Base-by-base conservation (phyloP, 92 coral and sea anemone species). In the Isaurus tuberculatus region DNA sequence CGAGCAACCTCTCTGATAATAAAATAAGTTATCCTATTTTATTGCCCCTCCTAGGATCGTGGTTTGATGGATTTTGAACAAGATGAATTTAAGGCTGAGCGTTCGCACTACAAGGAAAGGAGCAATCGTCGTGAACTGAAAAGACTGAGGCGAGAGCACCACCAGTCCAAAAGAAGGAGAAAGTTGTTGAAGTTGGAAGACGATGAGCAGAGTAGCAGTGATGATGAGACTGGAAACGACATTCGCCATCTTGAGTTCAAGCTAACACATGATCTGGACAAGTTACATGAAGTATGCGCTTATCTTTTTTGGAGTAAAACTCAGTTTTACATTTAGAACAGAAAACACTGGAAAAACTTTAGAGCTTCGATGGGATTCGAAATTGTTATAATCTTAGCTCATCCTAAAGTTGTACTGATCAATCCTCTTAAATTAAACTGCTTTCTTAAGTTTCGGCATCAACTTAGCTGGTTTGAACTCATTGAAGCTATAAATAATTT, bases 181-280 rank as follows among this genome's bases (percentile, higher is more conserved):
- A 96, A 96, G 71, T 78, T 96, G 83, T 80, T 96, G 77, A 96
- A 96, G 79, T 88, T 96, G 31, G 98, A 88, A 49, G 95, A 96
- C 17, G 94, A 94, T 30, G 97, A 82, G 84, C 42, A 70, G 53
- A 88, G 83, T 67, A 89, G 90, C 68, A 88, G 91, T 79, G 91
- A 95, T 51, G 84, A 88, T 34, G 98, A 88, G 81, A 49, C 91
- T 79, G 90, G 90, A 65, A 81, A 78, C 53, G 99, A 96, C 92
- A 90, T 96, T 69, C 96, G 97, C 73, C 98, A 96, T 72, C 72
- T 96, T 17, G 99, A 96, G 70, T 96, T 96, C 85, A 96, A 96
- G 65, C 88, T 96, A 60, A 94, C 97, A 0, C 99, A 96, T 49
- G 92, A 96, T 65, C 79, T 96, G 32, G 98, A 96, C 77, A 92